Percentiles rank a stretch among this genome's conserved stretches.
Evolutionary conservation across 2,797 vertebrate species (phyloP).

Genomic region (Myiotriccus ornatus): DNA sequence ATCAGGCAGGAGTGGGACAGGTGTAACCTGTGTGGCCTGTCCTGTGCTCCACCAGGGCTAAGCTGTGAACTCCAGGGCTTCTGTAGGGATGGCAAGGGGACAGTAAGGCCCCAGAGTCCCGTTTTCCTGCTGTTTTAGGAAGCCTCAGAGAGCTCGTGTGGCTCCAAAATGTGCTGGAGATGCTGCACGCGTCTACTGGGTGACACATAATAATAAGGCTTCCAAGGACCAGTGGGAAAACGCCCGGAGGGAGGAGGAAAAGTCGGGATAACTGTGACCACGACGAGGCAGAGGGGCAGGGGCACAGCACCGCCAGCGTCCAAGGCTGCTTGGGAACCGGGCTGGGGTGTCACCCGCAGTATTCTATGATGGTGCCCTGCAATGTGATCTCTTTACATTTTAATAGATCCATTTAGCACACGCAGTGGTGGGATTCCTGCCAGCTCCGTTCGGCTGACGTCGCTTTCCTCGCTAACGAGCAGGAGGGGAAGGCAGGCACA

Average conservation of each 20-base stretch:
- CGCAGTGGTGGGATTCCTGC: not conserved
- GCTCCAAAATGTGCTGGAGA: not conserved
- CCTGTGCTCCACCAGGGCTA: not conserved
- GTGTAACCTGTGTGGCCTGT: not conserved
- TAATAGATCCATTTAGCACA: slow-evolving; percentile 14
- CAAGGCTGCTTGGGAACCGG: not conserved
- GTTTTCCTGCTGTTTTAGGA: not conserved
- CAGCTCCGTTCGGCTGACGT: not conserved
- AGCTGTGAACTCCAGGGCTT: not conserved
- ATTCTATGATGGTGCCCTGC: not conserved
- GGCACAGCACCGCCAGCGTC: rapidly evolving
- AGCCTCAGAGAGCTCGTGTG: rapidly evolving
- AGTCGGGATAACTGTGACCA: not conserved
- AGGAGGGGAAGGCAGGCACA: not conserved
- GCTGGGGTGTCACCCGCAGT: not conserved
- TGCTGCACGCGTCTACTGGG: not conserved
- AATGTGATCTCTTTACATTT: slow-evolving; percentile 23
- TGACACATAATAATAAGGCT: not conserved
- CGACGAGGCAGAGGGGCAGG: not conserved
- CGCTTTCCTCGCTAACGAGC: not conserved
- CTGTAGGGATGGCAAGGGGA: not conserved
- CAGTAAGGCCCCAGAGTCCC: no score
- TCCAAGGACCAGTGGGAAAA: not conserved
- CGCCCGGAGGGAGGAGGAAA: not conserved
- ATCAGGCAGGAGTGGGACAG: not conserved